A percentile compares a stretch with the other conserved stretches of the same genome.
Conservation (phyloP, 2,797 vertebrate species). For the Cetoscarus ocellatus region DNA sequence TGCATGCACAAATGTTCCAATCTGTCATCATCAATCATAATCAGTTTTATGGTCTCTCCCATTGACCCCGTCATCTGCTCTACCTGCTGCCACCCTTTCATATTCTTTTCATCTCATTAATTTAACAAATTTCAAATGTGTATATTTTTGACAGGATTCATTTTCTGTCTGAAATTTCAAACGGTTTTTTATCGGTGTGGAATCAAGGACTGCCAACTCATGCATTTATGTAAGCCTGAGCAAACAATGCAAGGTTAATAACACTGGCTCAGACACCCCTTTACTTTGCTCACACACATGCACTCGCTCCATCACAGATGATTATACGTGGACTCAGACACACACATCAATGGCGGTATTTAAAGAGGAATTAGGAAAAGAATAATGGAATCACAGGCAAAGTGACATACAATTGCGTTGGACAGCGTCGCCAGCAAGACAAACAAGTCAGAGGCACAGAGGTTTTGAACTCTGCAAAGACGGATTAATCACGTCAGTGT, state of each 20-base stretch:
- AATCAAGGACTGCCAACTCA: conserved; percentile 68
- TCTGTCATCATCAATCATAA: conserved; percentile 88
- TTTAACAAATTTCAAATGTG: conserved; percentile 90
- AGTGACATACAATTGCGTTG: conserved; percentile 71
- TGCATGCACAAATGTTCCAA: conserved; percentile 71
- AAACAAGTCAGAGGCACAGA: conserved; percentile 73
- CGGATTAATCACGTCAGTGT: conserved; percentile 80
- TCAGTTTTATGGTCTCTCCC: conserved; percentile 86
- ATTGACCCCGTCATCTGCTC: conserved; percentile 88
- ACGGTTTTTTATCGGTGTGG: conserved; percentile 72
- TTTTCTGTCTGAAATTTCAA: conserved; percentile 73
- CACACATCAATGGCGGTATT: conserved; percentile 38
- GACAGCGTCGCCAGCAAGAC: conserved; percentile 64
- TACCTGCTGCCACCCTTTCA: conserved; percentile 84
- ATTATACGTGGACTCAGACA: conserved; percentile 14
- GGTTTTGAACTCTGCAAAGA: conserved; percentile 79
- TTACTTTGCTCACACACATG: neutral
- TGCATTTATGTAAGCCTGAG: conserved; percentile 67
- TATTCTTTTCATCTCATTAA: conserved; percentile 88
- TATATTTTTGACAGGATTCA: conserved; percentile 87
- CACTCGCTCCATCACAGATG: neutral
- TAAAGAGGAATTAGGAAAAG: conserved; percentile 68
- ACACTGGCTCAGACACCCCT: conserved; percentile 44
- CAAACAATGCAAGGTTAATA: conserved; percentile 82
- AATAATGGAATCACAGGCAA: conserved; percentile 79